phyloP scores from a whole-genome alignment of 2,113 vertebrate species.

The Hippocampus abdominalis region DNA sequence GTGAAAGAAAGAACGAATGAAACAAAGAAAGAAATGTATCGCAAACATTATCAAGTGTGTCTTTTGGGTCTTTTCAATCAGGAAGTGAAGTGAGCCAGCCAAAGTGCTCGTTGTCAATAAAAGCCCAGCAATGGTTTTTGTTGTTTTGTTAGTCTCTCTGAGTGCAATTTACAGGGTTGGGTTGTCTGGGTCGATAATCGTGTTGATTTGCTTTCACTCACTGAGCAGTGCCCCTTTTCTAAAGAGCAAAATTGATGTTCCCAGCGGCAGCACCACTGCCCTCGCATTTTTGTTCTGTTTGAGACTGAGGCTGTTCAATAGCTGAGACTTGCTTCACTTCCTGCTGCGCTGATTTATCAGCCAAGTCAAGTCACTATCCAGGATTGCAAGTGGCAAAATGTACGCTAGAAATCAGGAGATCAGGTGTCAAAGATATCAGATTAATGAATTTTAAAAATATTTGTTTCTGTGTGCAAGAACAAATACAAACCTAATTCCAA shows the following conservation, averaged over 20 bases:
- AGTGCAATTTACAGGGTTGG: conserved; percentile 61
- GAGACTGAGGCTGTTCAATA: conserved; percentile 55
- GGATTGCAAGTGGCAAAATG: conserved; percentile 47
- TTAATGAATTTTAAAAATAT: conserved; percentile 43
- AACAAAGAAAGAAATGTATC: too few species aligned
- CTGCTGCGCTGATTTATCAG: conserved; percentile 61
- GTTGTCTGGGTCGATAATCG: conserved; percentile 60
- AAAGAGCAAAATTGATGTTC: conserved; percentile 73
- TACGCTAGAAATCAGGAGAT: conserved; percentile 17
- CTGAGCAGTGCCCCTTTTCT: conserved; percentile 61
- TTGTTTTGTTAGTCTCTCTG: conserved; percentile 58
- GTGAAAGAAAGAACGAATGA: too few species aligned
- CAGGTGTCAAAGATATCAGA: conserved; percentile 48
- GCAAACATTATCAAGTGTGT: conserved; percentile 5
- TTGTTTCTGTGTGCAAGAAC: conserved; percentile 34
- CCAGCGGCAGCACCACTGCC: conserved; percentile 57
- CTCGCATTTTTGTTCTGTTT: conserved; percentile 54
- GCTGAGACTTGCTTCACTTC: conserved; percentile 50
- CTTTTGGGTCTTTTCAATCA: conserved; percentile 29
- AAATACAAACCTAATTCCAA: background rate
- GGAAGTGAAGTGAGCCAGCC: conserved; percentile 31
- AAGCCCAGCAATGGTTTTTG: conserved; percentile 54
- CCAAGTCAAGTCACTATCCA: conserved; percentile 35
- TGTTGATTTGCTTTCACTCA: conserved; percentile 69
- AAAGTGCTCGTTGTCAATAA: conserved; percentile 57